Conservation (phyloP, 2,113 vertebrate species). For the Caranx ignobilis region DNA sequence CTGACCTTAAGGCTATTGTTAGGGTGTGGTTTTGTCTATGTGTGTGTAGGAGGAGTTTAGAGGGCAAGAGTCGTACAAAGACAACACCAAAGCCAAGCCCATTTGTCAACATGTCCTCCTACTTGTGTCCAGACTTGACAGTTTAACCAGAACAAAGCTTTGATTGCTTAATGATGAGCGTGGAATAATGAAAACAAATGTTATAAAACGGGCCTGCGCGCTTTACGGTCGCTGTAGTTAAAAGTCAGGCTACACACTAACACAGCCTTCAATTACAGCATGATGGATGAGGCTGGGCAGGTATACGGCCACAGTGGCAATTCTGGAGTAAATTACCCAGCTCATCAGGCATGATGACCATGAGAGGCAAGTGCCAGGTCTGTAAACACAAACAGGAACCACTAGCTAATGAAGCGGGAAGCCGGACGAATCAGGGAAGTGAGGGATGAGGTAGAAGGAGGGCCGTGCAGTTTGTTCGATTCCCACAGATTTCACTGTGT, state of each 20-base stretch:
- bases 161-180: slow-evolving; percentile 6
- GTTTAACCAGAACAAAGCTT: slow-evolving; percentile 42
- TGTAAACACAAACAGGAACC: slow-evolving; percentile 45
- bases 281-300: slow-evolving; percentile 45
- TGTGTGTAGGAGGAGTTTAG: slow-evolving; percentile 37
- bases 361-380: slow-evolving; percentile 17
- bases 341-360: slow-evolving; percentile 41
- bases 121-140: slow-evolving; percentile 19
- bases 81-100: slow-evolving; percentile 42
- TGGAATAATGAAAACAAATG: slow-evolving; percentile 37
- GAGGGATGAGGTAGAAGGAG: neutral
- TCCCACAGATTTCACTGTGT: slow-evolving; percentile 17
- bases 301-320: slow-evolving; percentile 17
- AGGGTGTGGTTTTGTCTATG: slow-evolving; percentile 45
- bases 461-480: slow-evolving; percentile 3
- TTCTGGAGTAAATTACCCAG: slow-evolving; percentile 39
- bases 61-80: slow-evolving; percentile 51
- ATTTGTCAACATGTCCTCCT: slow-evolving; percentile 46
- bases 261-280: slow-evolving; percentile 22
- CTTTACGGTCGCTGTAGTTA: slow-evolving; percentile 51
- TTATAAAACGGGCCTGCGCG: slow-evolving; percentile 30
- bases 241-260: slow-evolving; percentile 41
- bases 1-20: slow-evolving; percentile 31
- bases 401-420: neutral
- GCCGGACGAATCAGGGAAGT: slow-evolving; percentile 3